These are phyloP conservation scores for Phania funesta DNA, from an alignment of 2,888 invertebrate genomes.

Conservation along the genomic window DNA sequence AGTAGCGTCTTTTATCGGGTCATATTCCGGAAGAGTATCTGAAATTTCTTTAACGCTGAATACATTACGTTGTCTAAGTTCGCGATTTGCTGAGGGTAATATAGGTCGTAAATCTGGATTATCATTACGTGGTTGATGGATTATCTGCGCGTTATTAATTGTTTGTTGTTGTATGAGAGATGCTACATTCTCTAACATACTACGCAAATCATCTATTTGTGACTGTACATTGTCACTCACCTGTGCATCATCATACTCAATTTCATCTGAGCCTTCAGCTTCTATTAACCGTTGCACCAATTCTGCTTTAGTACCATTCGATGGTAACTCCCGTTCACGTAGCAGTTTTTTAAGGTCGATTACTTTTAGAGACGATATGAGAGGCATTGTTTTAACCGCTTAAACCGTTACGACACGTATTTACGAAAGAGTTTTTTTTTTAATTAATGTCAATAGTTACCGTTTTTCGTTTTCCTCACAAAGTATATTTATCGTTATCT, in stretches of 20 bases:
- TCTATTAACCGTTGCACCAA: not conserved
- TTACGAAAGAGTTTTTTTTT: too few species aligned
- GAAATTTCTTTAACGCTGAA: constrained; percentile 45
- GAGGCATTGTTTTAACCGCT: too few species aligned
- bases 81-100: not conserved
- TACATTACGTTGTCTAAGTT: not conserved
- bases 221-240: not conserved
- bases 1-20: constrained; percentile 10
- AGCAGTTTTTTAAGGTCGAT: not conserved
- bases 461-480: too few species aligned
- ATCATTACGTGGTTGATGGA: not conserved
- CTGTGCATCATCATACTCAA: not conserved
- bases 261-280: constrained; percentile 4
- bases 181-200: not conserved
- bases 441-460: too few species aligned
- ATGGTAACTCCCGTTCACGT: constrained; percentile 1
- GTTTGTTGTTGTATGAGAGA: not conserved
- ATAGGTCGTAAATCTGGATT: not conserved
- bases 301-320: not conserved
- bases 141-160: not conserved
- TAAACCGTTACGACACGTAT: too few species aligned
- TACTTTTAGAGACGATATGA: not conserved
- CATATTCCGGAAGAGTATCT: constrained; percentile 42
- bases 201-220: constrained; percentile 35
- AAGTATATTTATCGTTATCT: too few species aligned